Evolutionary conservation across 2,888 invertebrate genomes (phyloP), one percentile per base, ranked within the genome.

Genomic region (Nyleta sp.): DNA sequence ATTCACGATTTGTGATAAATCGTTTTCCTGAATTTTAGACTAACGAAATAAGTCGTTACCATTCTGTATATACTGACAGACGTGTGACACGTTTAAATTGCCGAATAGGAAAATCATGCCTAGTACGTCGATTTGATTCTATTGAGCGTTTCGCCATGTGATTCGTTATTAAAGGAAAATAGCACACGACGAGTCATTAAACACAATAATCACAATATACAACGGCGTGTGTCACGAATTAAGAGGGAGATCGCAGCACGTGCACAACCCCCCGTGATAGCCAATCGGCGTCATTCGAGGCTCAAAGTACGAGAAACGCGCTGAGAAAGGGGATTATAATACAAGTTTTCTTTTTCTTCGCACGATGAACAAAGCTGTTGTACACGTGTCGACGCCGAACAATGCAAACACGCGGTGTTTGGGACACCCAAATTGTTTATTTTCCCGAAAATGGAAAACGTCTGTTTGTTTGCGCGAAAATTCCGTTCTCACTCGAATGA

Each of bases 141-240:
- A 78, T 74, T 65, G 70, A 65, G 22, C 31, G 74, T 53, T 42
- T 70, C 59, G 42, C 40, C 33, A 31, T 68, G 75, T 42, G 68
- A 72, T 75, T 76, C 75, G 46, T 72, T 79, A 72, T 79, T 64
- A 76, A 65, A 75, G 75, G 65, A 73, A 76, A 80, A 76, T 76
- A 80, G 64, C 72, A 13, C 50, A 60, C 68, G 50, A 59, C 79
- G 79, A 81, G 79, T 82, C 75, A 82, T 81, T 80, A 81, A 82
- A 82, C 76, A 79, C 67, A 79, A 81, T 84, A 81, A 81, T 84
- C 81, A 79, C 82, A 80, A 79, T 83, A 83, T 82, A 82, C 76
- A 75, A 65, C 77, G 80, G 75, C 84, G 83, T 84, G 84, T 84
- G 84, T 81, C 84, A 70, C 75, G 80, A 84, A 85, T 83, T 81